These are phyloP conservation scores for Takifugu bimaculatus DNA, from an alignment of 2,113 vertebrate species.

Conservation along the genomic window DNA sequence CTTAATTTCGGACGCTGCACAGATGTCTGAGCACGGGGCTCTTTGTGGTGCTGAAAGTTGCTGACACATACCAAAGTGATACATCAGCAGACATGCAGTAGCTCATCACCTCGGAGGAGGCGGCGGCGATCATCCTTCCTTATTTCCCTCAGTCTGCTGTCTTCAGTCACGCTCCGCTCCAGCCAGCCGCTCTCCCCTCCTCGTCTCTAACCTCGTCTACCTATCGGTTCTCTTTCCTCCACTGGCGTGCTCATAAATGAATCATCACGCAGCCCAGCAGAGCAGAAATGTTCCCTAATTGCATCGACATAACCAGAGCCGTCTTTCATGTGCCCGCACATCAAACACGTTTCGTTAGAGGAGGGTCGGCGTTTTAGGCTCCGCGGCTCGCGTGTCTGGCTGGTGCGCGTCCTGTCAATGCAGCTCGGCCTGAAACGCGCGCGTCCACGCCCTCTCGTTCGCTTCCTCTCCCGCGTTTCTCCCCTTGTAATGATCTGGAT, in stretches of 20 bases:
- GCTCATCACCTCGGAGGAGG: constrained; percentile 41
- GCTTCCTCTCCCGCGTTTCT: constrained; percentile 51
- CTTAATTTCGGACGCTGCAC: constrained; percentile 53
- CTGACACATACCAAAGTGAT: constrained; percentile 51
- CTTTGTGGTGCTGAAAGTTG: constrained; percentile 34
- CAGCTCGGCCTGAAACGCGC: constrained; percentile 52
- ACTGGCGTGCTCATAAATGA: constrained; percentile 67
- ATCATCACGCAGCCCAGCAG: constrained; percentile 65
- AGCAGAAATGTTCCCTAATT: constrained; percentile 73
- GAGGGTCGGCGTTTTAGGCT: neutral
- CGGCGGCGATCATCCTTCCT: constrained; percentile 37
- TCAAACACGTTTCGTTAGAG: constrained; percentile 41
- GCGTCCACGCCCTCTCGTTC: constrained; percentile 46
- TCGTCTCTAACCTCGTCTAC: constrained; percentile 46
- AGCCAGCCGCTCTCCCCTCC: constrained; percentile 32
- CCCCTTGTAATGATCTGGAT: constrained; percentile 65
- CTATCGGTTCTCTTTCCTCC: constrained; percentile 29
- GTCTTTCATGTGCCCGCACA: constrained; percentile 50
- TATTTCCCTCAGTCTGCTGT: constrained; percentile 39
- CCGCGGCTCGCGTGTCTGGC: constrained; percentile 41
- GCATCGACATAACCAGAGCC: constrained; percentile 49
- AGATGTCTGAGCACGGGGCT: constrained; percentile 38
- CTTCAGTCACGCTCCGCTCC: constrained; percentile 19
- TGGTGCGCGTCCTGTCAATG: constrained; percentile 58
- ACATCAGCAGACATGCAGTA: constrained; percentile 27